Evolutionary conservation across 2,113 vertebrate genomes (phyloP), one percentile per base, ranked within the genome.

Genomic region (Amblyopsis rosae): DNA sequence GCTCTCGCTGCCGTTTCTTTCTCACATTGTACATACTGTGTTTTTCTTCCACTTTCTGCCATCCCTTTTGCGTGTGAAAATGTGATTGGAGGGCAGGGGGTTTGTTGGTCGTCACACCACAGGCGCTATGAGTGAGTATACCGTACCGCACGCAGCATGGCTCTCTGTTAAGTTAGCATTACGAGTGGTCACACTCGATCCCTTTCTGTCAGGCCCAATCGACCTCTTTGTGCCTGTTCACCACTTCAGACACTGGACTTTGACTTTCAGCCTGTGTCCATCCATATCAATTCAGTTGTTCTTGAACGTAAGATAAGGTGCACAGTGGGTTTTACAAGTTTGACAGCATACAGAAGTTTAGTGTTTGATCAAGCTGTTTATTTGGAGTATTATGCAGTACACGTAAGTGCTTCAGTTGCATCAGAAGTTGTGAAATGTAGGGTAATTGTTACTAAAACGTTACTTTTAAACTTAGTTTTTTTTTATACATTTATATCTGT

Each of bases 61-160:
- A 15, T 60, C 81, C 73, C 70, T 65, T n/a, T 45, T n/a, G 63
- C 50, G 70, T 83, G 81, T 73, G 87, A 90, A 87, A 80, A 85
- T 82, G 90, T 88, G 85, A 82, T 67, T 69, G 69, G 82, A 77
- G 76, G 79, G 80, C 75, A 67, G 73, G 59, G 69, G 32, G 70
- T 69, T 69, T 41, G 70, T 69, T 72, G 75, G 62, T 83, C 75
- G 81, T 78, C 62, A 67, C 84, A 80, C 85, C 74, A 60, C 76
- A 54, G 86, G 81, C 86, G 93, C 84, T 83, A 94, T 87, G 90
- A 90, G 77, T 93, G 87, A 89, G 87, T 91, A 89, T 86, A 79
- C 73, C 57, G 12, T 86, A 79, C 73, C 57, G 12, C 35, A 35
- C 35, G 8, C 19, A 26, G 57, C 35, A 3, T 56, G 60, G 17